Evolutionary conservation across 2,113 vertebrate species (phyloP).

Genomic region (Egretta garzetta): DNA sequence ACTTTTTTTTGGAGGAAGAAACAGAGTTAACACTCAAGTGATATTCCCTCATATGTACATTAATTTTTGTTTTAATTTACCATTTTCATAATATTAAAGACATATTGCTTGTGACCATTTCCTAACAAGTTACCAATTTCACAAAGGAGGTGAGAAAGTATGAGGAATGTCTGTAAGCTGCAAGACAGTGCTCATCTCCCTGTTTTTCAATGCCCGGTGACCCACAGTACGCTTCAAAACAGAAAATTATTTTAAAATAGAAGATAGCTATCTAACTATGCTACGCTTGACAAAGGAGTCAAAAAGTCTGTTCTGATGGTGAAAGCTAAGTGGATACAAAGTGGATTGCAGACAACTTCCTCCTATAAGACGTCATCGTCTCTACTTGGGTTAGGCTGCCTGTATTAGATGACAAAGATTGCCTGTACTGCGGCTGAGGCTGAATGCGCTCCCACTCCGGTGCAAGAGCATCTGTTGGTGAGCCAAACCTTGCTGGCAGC

Average conservation of each 20-base stretch:
- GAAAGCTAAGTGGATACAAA: background rate
- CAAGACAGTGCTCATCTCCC: background rate
- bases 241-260: background rate
- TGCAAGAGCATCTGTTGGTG: background rate
- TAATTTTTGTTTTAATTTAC: background rate
- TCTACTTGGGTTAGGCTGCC: background rate
- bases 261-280: background rate
- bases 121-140: background rate
- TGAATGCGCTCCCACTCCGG: background rate
- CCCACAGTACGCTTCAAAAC: rapidly evolving
- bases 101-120: background rate
- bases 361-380: background rate
- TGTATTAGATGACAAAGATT: background rate
- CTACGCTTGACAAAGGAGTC: background rate
- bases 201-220: background rate
- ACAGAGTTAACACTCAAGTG: background rate
- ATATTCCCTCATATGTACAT: background rate
- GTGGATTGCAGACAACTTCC: background rate
- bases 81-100: background rate
- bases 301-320: background rate
- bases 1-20: background rate
- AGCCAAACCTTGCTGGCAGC: background rate
- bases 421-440: background rate
- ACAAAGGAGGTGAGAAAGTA: background rate
- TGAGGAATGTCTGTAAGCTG: background rate